phyloP scores from a whole-genome alignment of 2,888 invertebrate genomes.

The Epinotia nisella region DNA sequence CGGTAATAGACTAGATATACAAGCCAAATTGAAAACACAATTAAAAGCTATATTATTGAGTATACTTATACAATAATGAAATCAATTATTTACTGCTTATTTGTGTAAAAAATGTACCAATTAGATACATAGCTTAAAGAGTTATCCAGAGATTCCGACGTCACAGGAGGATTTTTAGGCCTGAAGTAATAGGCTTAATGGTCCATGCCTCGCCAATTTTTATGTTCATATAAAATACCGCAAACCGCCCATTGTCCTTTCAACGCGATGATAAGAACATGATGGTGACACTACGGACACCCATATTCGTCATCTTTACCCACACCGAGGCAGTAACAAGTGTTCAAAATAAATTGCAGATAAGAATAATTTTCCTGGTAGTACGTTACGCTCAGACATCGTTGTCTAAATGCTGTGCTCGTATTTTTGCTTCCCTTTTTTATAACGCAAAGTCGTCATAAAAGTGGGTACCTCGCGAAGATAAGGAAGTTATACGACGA shows the following conservation, averaged over 20 bases:
- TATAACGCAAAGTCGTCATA: slow-evolving; percentile 62
- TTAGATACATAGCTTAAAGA: background rate
- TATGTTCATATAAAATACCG: slow-evolving; percentile 5
- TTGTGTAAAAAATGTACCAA: no score
- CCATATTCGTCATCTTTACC: background rate
- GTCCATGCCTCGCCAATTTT: slow-evolving; percentile 12
- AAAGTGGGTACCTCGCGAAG: slow-evolving; percentile 57
- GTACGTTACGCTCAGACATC: slow-evolving; percentile 42
- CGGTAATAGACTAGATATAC: background rate
- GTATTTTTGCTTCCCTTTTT: slow-evolving; percentile 62
- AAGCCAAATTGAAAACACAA: no score
- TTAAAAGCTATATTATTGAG: no score
- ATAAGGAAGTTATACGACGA: slow-evolving; percentile 68
- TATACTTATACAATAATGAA: no score
- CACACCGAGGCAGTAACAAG: slow-evolving; percentile 23
- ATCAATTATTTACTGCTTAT: no score
- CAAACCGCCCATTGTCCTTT: slow-evolving; percentile 6
- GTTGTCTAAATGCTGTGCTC: slow-evolving; percentile 44
- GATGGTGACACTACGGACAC: background rate
- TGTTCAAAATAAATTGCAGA: slow-evolving; percentile 43
- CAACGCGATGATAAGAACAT: background rate
- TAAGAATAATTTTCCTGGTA: slow-evolving; percentile 43
- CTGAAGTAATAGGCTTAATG: background rate
- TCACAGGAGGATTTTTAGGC: background rate
- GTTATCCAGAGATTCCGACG: background rate